phyloP scores from a whole-genome alignment of 2,113 vertebrate genomes.

The Lasiurus borealis region DNA sequence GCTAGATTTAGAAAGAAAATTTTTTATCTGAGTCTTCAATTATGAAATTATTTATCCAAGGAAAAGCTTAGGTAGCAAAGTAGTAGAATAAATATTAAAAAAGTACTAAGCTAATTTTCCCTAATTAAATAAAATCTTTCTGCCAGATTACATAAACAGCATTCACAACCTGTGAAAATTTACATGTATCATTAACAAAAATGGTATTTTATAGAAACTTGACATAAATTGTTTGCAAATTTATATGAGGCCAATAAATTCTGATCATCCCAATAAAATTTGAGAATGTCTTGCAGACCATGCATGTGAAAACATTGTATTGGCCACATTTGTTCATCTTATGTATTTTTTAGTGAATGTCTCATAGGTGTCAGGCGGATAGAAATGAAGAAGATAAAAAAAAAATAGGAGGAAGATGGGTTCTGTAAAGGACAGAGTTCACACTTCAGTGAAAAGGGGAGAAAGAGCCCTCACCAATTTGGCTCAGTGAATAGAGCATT shows the following conservation, averaged over 20 bases:
- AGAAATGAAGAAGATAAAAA: neutral
- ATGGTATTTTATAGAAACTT: neutral
- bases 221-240: neutral
- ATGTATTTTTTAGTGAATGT: neutral
- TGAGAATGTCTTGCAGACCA: neutral
- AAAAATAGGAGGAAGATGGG: neutral
- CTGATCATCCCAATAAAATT: neutral
- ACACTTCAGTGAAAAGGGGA: neutral
- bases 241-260: neutral
- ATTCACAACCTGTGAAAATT: neutral
- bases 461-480: neutral
- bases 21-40: slow-evolving; percentile 4
- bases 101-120: slow-evolving; percentile 20
- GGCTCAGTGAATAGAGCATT: too few species aligned
- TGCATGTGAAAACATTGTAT: neutral
- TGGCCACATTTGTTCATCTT: neutral
- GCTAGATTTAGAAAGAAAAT: neutral
- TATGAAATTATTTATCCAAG: slow-evolving; percentile 3
- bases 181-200: neutral
- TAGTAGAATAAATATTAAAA: neutral
- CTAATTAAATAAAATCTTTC: slow-evolving; percentile 39
- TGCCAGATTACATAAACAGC: neutral
- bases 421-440: neutral
- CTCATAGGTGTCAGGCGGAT: neutral
- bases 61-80: slow-evolving; percentile 24